Conservation (phyloP, 2,888 invertebrate genomes). For the Punctoribates punctum region DNA sequence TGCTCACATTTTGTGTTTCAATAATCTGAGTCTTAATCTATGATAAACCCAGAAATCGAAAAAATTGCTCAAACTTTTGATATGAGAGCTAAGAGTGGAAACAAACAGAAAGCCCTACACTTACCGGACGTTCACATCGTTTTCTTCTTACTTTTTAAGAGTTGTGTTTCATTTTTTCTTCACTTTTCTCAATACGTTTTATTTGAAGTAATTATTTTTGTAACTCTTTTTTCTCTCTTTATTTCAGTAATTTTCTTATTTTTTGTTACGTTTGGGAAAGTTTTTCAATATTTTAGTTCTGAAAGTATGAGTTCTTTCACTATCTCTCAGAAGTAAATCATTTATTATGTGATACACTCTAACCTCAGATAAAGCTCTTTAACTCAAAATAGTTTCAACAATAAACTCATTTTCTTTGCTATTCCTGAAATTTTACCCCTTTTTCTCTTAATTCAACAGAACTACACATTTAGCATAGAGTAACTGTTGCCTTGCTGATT, state of each 20-base stretch:
- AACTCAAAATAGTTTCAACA: neutral
- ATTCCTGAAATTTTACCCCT: too few relatives aligned
- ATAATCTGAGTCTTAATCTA: neutral
- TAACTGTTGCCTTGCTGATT: too few relatives aligned
- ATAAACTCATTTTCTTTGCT: neutral
- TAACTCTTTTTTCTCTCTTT: neutral
- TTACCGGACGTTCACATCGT: conserved; percentile 15
- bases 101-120: neutral
- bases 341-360: neutral
- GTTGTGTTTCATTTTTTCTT: neutral
- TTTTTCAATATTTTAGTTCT: neutral
- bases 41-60: neutral
- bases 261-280: neutral
- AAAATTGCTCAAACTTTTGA: neutral
- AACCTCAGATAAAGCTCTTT: neutral
- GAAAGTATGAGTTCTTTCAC: neutral
- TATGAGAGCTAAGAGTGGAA: neutral
- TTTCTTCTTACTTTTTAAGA: neutral
- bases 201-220: conserved; percentile 5
- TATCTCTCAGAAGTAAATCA: conserved; percentile 4
- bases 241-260: neutral
- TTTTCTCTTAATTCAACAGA: too few relatives aligned
- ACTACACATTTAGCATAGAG: too few relatives aligned
- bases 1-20: neutral
- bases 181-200: neutral